Base-by-base conservation (phyloP, 2,888 invertebrate genomes). In the Eilema griseolum region DNA sequence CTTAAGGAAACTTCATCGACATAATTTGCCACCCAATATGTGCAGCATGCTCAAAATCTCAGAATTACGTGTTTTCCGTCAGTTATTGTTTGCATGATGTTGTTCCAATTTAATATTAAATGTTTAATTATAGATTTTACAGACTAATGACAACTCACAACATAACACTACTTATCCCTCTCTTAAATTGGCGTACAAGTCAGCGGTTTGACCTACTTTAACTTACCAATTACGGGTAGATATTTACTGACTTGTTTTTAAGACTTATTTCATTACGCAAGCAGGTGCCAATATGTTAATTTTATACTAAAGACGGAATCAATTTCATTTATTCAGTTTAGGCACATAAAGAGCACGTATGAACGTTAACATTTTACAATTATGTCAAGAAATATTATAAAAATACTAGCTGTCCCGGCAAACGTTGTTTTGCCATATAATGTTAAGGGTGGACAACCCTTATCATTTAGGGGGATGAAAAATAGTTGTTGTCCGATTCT, bases 221-320 rank as follows among this genome's bases (percentile, higher is more conserved):
- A 62, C 37, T 62, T 62, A 41, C 62, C 31, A 62, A 24, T 16
- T 62, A 62, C 41, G 62, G 62, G 10, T 41, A 26, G 24, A 10
- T 41, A 31, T 7, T 37, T 37, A 24, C 23, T 16, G 62, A 24
- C 41, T 62, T 20, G 24, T 41, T 41, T 41, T 16, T 41, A 24
- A 20, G 24, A 62, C 16, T 23, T 41, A 24, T 16, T 26, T 52
- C 52, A 52, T 61, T 61, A 23, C 61, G 33, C 33, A 61, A 28
- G n/a, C 52, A 52, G 46, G 20, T 46, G 52, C n/a, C 20, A 20
- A 20, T 41, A 37, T 33, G 14, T 12, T 37, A 56, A 23, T 11
- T 23, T 24, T 14, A 1, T 57, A 59, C 16, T 16, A 20, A 59
- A 59, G 24, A 59, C 37, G n/a, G n/a, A n/a, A n/a, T n/a, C n/a